Evolutionary conservation across 2,888 invertebrate genomes (phyloP), one percentile per base, ranked within the genome.

Genomic region (Dusona sp.): DNA sequence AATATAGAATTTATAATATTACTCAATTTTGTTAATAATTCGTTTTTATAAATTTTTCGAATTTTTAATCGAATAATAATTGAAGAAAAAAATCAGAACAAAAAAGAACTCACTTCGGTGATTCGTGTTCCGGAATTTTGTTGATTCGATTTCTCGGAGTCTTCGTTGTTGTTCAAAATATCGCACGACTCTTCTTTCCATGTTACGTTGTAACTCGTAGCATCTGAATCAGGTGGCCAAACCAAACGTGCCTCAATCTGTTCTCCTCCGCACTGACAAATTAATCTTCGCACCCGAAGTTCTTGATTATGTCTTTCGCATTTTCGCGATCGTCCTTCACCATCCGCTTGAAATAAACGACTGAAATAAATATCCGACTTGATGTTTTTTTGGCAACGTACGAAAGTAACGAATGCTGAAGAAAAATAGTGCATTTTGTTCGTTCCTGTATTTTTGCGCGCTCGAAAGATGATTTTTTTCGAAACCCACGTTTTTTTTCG

Each of bases 271-370:
- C 92, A 91, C 22, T 89, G 89, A 61, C 92, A 92, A 68, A 88
- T 90, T 87, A 91, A 89, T 68, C 90, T 89, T 19, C 91, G 89
- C 25, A 92, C 88, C 54, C 90, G 90, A 45, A 92, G 89, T 36
- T 90, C 90, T 51, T 79, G 86, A 67, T 90, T 88, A 79, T 88
- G 89, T 38, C 89, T 89, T 65, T 91, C 91, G 89, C 92, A 92
- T 82, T 90, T 91, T 77, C 90, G 90, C 42, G 89, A 89, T 85
- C 89, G 90, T 79, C 89, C 90, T 83, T 88, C 90, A 67, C 88
- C 83, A 79, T 90, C 90, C 85, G 91, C 92, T 92, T 90, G 83
- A 90, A 90, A 89, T 79, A 90, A 84, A 86, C 64, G 64, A 81
- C 22, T 64, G 54, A 79, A 79, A 79, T 84, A 29, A 82, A 74